Conservation (phyloP, 2,888 invertebrate species). For the Parnassius orleans region DNA sequence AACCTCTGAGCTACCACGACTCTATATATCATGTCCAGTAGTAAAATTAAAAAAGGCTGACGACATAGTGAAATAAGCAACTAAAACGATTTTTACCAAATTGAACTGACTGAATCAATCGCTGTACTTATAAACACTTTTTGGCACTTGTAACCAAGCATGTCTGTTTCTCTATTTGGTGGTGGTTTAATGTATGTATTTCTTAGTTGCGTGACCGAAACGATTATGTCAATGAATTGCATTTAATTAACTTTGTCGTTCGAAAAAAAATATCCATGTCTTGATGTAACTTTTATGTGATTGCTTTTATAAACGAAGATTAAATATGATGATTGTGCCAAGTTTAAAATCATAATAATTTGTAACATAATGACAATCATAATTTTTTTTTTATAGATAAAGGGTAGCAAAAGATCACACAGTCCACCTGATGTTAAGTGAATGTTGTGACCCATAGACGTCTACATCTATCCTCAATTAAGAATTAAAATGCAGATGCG, state of each 20-base stretch:
- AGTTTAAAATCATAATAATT: not conserved
- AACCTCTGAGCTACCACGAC: too few relatives aligned
- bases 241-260: conserved; percentile 13
- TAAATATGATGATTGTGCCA: not conserved
- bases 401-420: too few relatives aligned
- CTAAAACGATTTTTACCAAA: too few relatives aligned
- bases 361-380: too few relatives aligned
- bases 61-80: too few relatives aligned
- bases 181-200: conserved; percentile 10
- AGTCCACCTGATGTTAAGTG: too few relatives aligned
- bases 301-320: conserved; percentile 5
- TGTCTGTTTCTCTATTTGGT: conserved; percentile 9
- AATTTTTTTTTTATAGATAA: too few relatives aligned
- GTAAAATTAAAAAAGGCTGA: too few relatives aligned
- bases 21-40: too few relatives aligned
- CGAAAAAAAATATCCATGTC: conserved; percentile 2
- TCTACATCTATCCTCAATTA: too few relatives aligned
- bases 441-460: too few relatives aligned
- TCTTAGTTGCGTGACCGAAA: conserved; percentile 16
- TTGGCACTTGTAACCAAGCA: not conserved
- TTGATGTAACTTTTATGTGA: conserved; percentile 7
- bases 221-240: conserved; percentile 18
- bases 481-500: too few relatives aligned
- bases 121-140: conserved; percentile 1
- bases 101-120: conserved; percentile 9